Conservation (phyloP, 2,888 invertebrate species). For the Augochlorella aurata region DNA sequence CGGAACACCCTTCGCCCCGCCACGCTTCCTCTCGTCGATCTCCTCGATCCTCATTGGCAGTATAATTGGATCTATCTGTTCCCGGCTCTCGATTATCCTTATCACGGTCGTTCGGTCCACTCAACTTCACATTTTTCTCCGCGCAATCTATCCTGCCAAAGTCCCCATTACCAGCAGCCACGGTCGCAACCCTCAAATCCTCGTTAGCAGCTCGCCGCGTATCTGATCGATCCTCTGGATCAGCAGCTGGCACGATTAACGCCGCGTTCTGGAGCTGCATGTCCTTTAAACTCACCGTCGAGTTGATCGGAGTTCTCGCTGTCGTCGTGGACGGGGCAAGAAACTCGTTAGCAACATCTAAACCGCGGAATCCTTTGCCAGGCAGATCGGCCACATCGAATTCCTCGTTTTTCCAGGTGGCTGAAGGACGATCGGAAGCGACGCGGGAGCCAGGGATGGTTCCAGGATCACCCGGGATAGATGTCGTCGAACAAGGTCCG, state of each 20-base stretch:
- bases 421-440: neutral
- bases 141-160: neutral
- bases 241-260: neutral
- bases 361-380: neutral
- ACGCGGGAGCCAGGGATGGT: neutral
- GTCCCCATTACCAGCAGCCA: neutral
- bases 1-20: neutral
- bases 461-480: neutral
- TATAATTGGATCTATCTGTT: conserved; percentile 6
- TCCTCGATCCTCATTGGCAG: neutral
- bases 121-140: conserved; percentile 6
- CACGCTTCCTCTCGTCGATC: neutral
- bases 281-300: neutral
- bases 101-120: neutral
- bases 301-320: neutral
- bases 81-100: neutral
- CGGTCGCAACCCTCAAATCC: neutral
- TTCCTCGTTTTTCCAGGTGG: neutral
- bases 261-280: neutral
- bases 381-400: neutral
- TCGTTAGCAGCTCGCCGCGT: neutral
- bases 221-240: neutral
- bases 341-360: neutral
- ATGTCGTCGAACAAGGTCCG: neutral
- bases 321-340: neutral